Conservation (phyloP, 2,797 vertebrate species). For the Crenuchus spilurus region DNA sequence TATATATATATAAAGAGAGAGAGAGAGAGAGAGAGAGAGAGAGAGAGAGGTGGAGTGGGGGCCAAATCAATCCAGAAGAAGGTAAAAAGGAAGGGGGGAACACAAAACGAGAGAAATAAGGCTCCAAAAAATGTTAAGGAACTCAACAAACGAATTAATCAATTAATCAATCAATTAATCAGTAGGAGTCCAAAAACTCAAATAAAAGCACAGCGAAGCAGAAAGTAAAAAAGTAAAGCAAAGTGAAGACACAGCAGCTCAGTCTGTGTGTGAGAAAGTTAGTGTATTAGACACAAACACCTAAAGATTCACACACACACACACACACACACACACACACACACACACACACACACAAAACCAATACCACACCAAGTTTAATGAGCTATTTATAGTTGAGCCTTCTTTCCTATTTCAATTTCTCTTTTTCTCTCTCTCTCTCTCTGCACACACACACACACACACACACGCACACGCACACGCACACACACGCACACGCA, state of each 20-base stretch:
- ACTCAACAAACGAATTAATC: constrained; percentile 55
- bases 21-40: constrained; percentile 39
- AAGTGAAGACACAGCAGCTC: constrained; percentile 15
- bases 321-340: constrained; percentile 6
- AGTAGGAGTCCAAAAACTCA: constrained; percentile 57
- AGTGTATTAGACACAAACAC: constrained; percentile 30
- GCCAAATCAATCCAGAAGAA: constrained; percentile 70
- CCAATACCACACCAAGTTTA: too few species aligned
- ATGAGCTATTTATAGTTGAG: too few species aligned
- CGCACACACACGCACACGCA: constrained; percentile 21
- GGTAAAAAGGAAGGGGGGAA: constrained; percentile 75
- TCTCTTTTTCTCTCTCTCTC: too few species aligned
- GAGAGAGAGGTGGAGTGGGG: constrained; percentile 44
- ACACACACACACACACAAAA: constrained; percentile 3
- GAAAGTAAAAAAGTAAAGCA: constrained; percentile 48
- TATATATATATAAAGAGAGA: too few species aligned
- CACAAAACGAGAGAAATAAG: constrained; percentile 85
- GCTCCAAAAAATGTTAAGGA: constrained; percentile 75
- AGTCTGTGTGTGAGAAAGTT: constrained; percentile 45
- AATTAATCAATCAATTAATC: constrained; percentile 67
- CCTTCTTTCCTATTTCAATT: too few species aligned
- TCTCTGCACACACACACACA: constrained; percentile 14
- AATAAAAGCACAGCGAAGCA: constrained; percentile 52
- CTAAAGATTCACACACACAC: constrained; percentile 1
- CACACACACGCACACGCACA: background rate